Conservation (phyloP, 1,140 invertebrate genomes). For the Vanessa atalanta region DNA sequence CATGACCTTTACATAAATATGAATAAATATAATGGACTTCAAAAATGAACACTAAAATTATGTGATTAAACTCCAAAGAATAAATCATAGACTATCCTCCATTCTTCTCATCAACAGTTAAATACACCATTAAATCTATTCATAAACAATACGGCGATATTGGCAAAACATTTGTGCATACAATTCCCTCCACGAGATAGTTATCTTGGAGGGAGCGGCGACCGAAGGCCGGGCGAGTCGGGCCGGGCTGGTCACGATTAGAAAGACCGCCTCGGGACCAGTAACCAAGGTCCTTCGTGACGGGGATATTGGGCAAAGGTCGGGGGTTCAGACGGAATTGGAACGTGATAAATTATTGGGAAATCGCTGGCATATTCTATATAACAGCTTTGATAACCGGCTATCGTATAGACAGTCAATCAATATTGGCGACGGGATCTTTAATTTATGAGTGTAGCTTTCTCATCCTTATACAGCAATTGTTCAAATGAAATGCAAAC, state of each 20-base stretch:
- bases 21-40: no score
- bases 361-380: constrained; percentile 10
- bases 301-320: constrained; percentile 56
- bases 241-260: constrained; percentile 46
- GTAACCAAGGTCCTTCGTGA: constrained; percentile 62
- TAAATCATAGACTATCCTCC: neutral
- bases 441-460: neutral
- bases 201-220: constrained; percentile 58
- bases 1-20: no score
- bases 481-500: neutral
- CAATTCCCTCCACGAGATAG: constrained; percentile 37
- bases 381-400: neutral
- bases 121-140: constrained; percentile 7
- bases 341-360: constrained; percentile 37
- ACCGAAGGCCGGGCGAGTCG: constrained; percentile 47
- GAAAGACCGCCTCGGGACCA: constrained; percentile 46
- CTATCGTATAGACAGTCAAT: neutral
- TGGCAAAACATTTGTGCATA: constrained; percentile 22
- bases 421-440: neutral
- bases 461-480: neutral
- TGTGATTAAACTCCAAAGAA: neutral
- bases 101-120: constrained; percentile 1
- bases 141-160: constrained; percentile 20
- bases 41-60: no score
- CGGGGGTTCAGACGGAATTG: constrained; percentile 51